Evolutionary conservation across 2,888 invertebrate species (phyloP).

Genomic region (Pollenia labialis): DNA sequence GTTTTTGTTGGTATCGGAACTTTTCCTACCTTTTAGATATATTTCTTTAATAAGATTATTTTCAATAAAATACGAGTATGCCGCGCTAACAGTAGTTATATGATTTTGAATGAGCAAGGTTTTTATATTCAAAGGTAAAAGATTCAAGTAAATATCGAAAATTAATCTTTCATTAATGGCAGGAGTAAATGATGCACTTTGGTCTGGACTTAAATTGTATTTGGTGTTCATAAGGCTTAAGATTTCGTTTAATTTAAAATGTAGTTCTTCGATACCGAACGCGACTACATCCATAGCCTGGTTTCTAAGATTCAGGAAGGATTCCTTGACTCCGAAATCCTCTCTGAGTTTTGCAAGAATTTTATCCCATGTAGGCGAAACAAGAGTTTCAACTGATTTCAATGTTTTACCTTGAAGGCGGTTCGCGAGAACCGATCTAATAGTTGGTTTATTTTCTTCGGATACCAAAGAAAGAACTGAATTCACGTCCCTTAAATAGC

Average conservation of each 20-base stretch:
- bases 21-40: conserved; percentile 1
- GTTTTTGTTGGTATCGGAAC: conserved; percentile 3
- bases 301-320: conserved; percentile 23
- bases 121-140: conserved; percentile 54
- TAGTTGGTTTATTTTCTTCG: too few species aligned
- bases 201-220: conserved; percentile 37
- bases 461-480: too few species aligned
- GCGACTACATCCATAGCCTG: background rate
- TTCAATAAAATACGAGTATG: conserved; percentile 50
- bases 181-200: conserved; percentile 49
- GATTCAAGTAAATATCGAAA: conserved; percentile 60
- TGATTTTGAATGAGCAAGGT: conserved; percentile 63
- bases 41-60: conserved; percentile 62
- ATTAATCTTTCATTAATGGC: conserved; percentile 54
- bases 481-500: too few species aligned
- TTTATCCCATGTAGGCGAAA: too few species aligned
- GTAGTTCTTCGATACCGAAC: conserved; percentile 50
- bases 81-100: conserved; percentile 44
- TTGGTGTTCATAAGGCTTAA: conserved; percentile 56
- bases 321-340: conserved; percentile 64
- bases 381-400: too few species aligned
- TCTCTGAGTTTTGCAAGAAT: background rate
- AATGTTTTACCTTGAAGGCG: too few species aligned
- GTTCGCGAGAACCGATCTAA: too few species aligned
- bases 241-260: conserved; percentile 45